Percentiles rank a stretch among this genome's conserved stretches.
Conservation (phyloP, 1,140 invertebrate species). For the Tetramorium simillimum region DNA sequence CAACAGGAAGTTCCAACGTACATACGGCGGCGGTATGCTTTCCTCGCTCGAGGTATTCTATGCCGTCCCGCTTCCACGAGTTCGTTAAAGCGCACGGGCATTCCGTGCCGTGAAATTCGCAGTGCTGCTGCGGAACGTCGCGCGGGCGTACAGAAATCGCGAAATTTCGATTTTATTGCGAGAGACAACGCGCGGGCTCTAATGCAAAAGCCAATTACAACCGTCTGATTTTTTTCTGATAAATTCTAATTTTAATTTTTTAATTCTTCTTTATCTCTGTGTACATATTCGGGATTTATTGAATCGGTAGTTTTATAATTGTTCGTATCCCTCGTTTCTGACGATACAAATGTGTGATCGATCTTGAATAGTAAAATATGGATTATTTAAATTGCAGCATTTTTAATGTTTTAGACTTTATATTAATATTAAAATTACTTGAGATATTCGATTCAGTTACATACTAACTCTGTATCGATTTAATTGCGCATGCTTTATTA, state of each 20-base stretch:
- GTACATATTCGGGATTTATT: neutral
- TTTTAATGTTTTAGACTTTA: slow-evolving; percentile 6
- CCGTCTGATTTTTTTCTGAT: neutral
- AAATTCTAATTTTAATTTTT: neutral
- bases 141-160: neutral
- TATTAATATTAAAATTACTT: slow-evolving; percentile 9
- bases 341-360: neutral
- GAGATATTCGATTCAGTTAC: neutral
- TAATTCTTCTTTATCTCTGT: neutral
- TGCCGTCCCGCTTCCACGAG: slow-evolving; percentile 8
- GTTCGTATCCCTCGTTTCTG: neutral
- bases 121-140: neutral
- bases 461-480: slow-evolving; percentile 12
- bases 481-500: slow-evolving; percentile 50
- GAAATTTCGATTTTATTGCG: slow-evolving; percentile 19
- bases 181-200: neutral
- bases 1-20: slow-evolving; percentile 41
- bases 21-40: slow-evolving; percentile 1
- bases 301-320: neutral
- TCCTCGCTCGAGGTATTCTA: slow-evolving; percentile 23
- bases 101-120: slow-evolving; percentile 27
- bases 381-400: neutral
- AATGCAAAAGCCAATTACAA: slow-evolving; percentile 4
- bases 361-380: neutral
- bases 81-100: slow-evolving; percentile 34